phyloP scores from a whole-genome alignment of 2,888 invertebrate genomes.

The Coenonympha glycerion region DNA sequence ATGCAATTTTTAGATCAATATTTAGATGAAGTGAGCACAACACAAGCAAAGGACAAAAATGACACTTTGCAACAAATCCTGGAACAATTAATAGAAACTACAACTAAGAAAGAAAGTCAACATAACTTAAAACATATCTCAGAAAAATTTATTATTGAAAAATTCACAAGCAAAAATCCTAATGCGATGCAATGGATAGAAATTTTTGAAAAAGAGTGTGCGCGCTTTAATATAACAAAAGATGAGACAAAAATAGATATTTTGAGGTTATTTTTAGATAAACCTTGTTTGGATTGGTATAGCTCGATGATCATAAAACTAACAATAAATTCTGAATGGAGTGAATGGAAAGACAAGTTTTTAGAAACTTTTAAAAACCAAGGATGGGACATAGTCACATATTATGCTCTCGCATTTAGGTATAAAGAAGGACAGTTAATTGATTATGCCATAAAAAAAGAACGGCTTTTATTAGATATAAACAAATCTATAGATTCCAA shows the following conservation, averaged over 20 bases:
- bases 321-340: constrained; percentile 25
- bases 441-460: constrained; percentile 36
- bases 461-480: constrained; percentile 10
- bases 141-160: too few relatives aligned
- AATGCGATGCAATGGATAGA: constrained; percentile 33
- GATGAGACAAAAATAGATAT: too few relatives aligned
- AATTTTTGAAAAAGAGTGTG: constrained; percentile 35
- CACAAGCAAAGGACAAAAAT: too few relatives aligned
- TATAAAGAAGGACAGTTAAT: constrained; percentile 33
- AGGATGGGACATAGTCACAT: constrained; percentile 30
- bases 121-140: too few relatives aligned
- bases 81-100: too few relatives aligned
- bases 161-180: constrained; percentile 30
- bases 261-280: too few relatives aligned
- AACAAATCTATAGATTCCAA: background rate
- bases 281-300: too few relatives aligned
- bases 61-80: too few relatives aligned
- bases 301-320: too few relatives aligned
- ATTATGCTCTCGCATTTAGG: constrained; percentile 33
- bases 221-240: constrained; percentile 25
- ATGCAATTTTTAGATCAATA: too few relatives aligned
- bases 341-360: constrained; percentile 30
- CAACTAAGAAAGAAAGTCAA: too few relatives aligned
- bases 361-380: constrained; percentile 31
- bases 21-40: too few relatives aligned